phyloP scores from a whole-genome alignment of 2,888 invertebrate species.

The Alentia gelatinosa region DNA sequence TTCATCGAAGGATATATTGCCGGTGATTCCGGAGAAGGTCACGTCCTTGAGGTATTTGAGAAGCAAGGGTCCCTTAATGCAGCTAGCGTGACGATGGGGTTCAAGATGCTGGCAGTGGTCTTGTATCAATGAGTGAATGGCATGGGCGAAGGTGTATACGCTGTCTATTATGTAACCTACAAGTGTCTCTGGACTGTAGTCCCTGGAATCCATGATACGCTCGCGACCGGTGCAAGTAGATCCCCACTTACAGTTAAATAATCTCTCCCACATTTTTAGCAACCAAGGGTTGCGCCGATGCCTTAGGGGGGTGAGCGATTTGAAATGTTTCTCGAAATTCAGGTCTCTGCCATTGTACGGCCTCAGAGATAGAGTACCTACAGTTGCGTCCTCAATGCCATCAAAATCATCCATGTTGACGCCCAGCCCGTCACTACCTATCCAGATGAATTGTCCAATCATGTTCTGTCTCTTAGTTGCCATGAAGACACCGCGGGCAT shows the following conservation, averaged over 20 bases:
- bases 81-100: conserved; percentile 58
- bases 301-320: conserved; percentile 63
- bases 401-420: conserved; percentile 66
- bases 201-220: conserved; percentile 37
- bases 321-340: conserved; percentile 69
- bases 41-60: conserved; percentile 67
- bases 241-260: conserved; percentile 60
- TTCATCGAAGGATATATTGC: conserved; percentile 71
- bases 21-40: conserved; percentile 68
- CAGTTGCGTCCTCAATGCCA: conserved; percentile 64
- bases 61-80: conserved; percentile 66
- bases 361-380: conserved; percentile 68
- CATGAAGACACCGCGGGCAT: conserved; percentile 66
- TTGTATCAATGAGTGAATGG: conserved; percentile 65
- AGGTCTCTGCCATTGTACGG: conserved; percentile 55
- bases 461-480: conserved; percentile 65
- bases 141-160: conserved; percentile 69
- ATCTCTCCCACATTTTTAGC: conserved; percentile 69
- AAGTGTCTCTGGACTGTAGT: conserved; percentile 57
- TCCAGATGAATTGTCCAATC: conserved; percentile 72
- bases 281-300: conserved; percentile 70
- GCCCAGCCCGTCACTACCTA: conserved; percentile 73
- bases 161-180: conserved; percentile 68
- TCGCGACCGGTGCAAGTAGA: neutral
- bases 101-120: conserved; percentile 62